phyloP scores from a whole-genome alignment of 2,888 invertebrate genomes.

The Diaprepes abbreviatus region DNA sequence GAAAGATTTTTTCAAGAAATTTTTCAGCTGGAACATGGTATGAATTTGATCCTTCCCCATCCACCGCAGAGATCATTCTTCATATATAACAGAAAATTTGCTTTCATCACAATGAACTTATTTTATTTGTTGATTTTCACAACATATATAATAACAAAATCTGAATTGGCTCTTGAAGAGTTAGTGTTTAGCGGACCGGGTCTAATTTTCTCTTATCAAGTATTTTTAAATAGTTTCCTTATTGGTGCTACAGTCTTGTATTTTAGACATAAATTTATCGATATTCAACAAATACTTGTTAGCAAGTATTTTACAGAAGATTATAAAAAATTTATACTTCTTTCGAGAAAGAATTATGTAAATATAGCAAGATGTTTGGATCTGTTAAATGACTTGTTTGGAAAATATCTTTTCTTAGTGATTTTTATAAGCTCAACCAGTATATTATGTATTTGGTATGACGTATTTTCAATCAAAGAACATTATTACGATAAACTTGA shows the following conservation, averaged over 20 bases:
- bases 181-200: too few relatives aligned
- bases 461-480: background rate
- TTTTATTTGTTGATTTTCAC: too few relatives aligned
- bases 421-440: background rate
- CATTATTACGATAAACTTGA: too few relatives aligned
- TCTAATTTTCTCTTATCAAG: background rate
- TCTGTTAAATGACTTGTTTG: background rate
- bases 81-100: too few relatives aligned
- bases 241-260: background rate
- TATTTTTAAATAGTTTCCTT: background rate
- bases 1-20: background rate
- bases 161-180: too few relatives aligned
- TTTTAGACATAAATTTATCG: background rate
- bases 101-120: too few relatives aligned
- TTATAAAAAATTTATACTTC: background rate
- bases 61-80: too few relatives aligned
- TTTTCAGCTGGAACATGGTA: too few relatives aligned
- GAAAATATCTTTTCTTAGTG: background rate
- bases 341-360: background rate
- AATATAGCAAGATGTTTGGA: background rate
- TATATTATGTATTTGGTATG: background rate
- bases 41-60: too few relatives aligned
- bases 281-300: background rate
- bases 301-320: background rate
- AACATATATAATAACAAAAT: too few relatives aligned